Evolutionary conservation across 1,140 invertebrate genomes (phyloP).

Genomic region (Trichoplusia ni): DNA sequence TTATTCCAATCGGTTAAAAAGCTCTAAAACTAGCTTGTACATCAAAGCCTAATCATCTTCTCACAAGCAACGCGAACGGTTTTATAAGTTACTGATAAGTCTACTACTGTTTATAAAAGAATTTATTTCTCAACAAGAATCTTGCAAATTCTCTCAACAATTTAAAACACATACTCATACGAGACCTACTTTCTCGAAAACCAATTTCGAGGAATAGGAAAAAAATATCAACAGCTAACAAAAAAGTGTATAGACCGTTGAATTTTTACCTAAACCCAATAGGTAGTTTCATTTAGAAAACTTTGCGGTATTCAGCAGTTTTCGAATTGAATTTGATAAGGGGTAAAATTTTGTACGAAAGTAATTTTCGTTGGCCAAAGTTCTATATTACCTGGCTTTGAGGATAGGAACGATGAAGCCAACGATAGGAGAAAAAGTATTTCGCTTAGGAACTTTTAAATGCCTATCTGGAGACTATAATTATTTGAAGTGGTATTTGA

Average conservation of each 20-base stretch:
- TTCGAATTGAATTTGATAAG: constrained; percentile 41
- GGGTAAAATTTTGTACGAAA: constrained; percentile 36
- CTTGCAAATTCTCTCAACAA: too few species aligned
- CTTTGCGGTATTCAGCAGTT: constrained; percentile 37
- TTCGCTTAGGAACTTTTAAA: constrained; percentile 19
- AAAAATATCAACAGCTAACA: not conserved
- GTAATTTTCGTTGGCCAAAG: constrained; percentile 35
- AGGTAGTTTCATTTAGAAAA: constrained; percentile 34
- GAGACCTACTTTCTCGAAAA: too few species aligned
- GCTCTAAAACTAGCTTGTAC: too few species aligned
- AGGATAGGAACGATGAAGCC: constrained; percentile 17
- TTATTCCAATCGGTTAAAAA: too few species aligned
- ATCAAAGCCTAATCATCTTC: too few species aligned
- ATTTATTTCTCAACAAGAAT: too few species aligned
- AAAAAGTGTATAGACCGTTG: not conserved
- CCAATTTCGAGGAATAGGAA: not conserved
- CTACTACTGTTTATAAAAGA: too few species aligned
- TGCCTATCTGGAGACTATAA: constrained; percentile 6
- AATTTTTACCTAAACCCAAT: constrained; percentile 24
- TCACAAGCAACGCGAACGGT: too few species aligned
- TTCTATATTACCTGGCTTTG: constrained; percentile 35
- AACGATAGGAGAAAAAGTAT: constrained; percentile 32
- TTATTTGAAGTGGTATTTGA: constrained; percentile 10
- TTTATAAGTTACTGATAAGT: too few species aligned
- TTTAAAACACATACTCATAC: not conserved